Conservation (phyloP, 1,140 invertebrate species). For the Drosophila yakuba region DNA sequence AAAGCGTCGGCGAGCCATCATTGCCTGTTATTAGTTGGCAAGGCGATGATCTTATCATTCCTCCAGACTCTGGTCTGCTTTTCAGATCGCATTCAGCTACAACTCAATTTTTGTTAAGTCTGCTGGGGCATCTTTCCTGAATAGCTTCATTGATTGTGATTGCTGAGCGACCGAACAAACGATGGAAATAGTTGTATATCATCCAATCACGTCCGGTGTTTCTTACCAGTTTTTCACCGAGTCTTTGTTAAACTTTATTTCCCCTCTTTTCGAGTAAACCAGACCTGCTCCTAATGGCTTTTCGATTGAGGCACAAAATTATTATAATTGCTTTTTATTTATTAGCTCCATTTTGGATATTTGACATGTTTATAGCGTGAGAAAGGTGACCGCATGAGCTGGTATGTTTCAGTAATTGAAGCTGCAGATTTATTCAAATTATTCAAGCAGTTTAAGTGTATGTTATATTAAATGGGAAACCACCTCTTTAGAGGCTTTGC, state of each 20-base stretch:
- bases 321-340: constrained; percentile 55
- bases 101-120: constrained; percentile 67
- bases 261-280: constrained; percentile 44
- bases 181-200: constrained; percentile 71
- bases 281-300: constrained; percentile 67
- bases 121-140: constrained; percentile 62
- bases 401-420: too few species aligned
- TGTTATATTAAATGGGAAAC: too few species aligned
- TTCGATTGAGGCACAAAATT: constrained; percentile 69
- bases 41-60: constrained; percentile 68
- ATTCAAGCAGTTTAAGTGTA: too few species aligned
- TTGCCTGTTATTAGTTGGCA: constrained; percentile 75
- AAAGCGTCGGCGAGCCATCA: constrained; percentile 69
- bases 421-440: too few species aligned
- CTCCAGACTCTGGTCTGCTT: constrained; percentile 19
- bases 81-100: constrained; percentile 39
- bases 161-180: background rate
- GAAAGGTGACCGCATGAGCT: constrained; percentile 30
- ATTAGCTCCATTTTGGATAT: constrained; percentile 23
- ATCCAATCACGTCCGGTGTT: constrained; percentile 82
- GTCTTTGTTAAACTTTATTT: constrained; percentile 7
- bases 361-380: constrained; percentile 63
- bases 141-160: constrained; percentile 74
- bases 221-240: constrained; percentile 39
- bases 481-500: background rate